Conservation (phyloP, 1,140 invertebrate genomes). For the Acromyrmex charruanus region DNA sequence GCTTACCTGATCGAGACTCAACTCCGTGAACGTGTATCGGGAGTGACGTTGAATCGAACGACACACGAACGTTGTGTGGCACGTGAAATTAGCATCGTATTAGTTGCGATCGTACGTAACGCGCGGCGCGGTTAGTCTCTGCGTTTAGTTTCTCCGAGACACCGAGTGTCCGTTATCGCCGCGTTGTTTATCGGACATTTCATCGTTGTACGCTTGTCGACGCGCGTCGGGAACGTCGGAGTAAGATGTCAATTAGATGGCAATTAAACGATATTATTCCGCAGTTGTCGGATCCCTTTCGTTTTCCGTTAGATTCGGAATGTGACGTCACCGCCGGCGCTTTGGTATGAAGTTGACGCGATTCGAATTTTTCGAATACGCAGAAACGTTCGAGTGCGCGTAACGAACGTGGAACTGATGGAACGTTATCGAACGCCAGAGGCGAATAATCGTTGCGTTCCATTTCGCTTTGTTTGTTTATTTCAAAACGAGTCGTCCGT, state of each 20-base stretch:
- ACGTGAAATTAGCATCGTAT: not conserved
- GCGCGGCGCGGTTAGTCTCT: not conserved
- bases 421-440: not conserved
- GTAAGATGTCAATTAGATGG: slow-evolving; percentile 13
- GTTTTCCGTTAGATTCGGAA: not conserved
- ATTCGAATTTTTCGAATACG: not conserved
- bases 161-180: not conserved
- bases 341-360: not conserved
- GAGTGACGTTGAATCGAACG: not conserved
- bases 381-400: not conserved
- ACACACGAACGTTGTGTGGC: not conserved
- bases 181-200: not conserved
- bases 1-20: not conserved
- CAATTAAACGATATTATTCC: not conserved
- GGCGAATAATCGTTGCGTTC: not conserved
- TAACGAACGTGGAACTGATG: not conserved
- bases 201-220: not conserved
- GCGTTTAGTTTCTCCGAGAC: too few species aligned
- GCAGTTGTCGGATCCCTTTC: not conserved
- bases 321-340: not conserved
- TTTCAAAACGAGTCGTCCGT: slow-evolving; percentile 6
- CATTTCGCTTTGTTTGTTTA: not conserved
- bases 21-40: not conserved
- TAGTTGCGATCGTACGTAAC: not conserved
- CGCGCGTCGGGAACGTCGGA: not conserved